Evolutionary conservation across 2,113 vertebrate genomes (phyloP), one percentile per base, ranked within the genome.

Genomic region (Odocoileus virginianus): DNA sequence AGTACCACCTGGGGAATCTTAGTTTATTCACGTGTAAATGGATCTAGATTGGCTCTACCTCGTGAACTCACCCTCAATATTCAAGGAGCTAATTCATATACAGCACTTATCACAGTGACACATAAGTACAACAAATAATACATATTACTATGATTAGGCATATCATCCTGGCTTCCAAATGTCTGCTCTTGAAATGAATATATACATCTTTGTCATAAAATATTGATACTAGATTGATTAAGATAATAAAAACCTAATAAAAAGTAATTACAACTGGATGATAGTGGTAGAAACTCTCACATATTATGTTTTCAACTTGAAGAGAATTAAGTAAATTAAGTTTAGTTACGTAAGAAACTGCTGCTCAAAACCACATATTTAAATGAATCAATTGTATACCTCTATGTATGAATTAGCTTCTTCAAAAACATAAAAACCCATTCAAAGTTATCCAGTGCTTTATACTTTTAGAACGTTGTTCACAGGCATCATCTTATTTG

Each of bases 321-420:
- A 87, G 36, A 83, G 9, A 95, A 92, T 60, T 95, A 94, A 92
- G 64, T 36, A 28, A 93, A 89, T 43, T 90, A 27, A 88, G 58
- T 87, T 96, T 83, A 87, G 27, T 89, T 60, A 36, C 33, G 6
- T 83, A 50, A 89, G 61, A 94, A 93, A 87, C 14, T 1, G 23
- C 25, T 58, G 28, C 30, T 96, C 61, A 79, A 94, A 95, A 58
- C 33, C 15, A 60, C 61, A 74, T 55, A 90, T 52, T 95, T 87
- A 55, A 94, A 84, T 90, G 74, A 55, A 27, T 74, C 43, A 23
- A 8, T 95, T 83, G 71, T 91, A 74, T 21, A 52, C 7, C 7
- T 74, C 27, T 83, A 6, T 19, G 61, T 74, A 78, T 54, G 50
- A 91, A 91, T 58, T 61, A 55, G 43, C 78, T 88, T 94, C 28